Evolutionary conservation across 2,888 invertebrate species (phyloP), one percentile per base, ranked within the genome.

Genomic region (Cheilosia soror): DNA sequence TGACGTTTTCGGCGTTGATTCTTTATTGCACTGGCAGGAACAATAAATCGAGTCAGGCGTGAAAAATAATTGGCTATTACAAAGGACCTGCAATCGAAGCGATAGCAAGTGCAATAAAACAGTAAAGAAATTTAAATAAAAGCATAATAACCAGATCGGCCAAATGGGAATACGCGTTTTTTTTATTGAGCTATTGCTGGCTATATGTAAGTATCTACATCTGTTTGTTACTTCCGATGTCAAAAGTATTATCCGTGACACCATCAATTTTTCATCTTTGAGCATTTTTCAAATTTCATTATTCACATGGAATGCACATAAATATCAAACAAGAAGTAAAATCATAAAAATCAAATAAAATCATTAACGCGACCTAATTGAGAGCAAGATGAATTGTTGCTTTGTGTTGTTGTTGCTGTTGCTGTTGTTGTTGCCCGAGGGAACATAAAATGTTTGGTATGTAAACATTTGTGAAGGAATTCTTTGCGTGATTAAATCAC

Each of bases 1-100:
- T 81, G 71, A 69, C 66, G 55, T 58, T 79, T 37, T 79, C 40
- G 29, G 75, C 69, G 63, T 51, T 66, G 25, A 13, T 63, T 66
- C 63, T 66, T 85, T 85, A 85, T 81, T 81, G 76, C 71, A 72
- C 76, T 71, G 63, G 85, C 81, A 66, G 81, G 85, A 85, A 77
- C 76, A 85, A 81, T 85, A 85, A 85, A 85, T 85, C 25, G 81
- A 85, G 77, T 49, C 49, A 57, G 77, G 85, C 85, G 68, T 85
- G 81, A 77, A 85, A 85, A 81, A 81, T 85, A 85, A 85, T 85
- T 85, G 85, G 85, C 85, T 58, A 85, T 85, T 85, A 58, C 51
- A 69, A 33, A 13, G 79, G 49, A 40, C 66, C 44, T 51, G 72
- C 80, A 49, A 29, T n/a, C 53, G 40, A 68, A 72, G 49, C 60